Evolutionary conservation across 2,797 vertebrate species (phyloP), one percentile per base, ranked within the genome.

Genomic region (Lepilemur septentrionalis): DNA sequence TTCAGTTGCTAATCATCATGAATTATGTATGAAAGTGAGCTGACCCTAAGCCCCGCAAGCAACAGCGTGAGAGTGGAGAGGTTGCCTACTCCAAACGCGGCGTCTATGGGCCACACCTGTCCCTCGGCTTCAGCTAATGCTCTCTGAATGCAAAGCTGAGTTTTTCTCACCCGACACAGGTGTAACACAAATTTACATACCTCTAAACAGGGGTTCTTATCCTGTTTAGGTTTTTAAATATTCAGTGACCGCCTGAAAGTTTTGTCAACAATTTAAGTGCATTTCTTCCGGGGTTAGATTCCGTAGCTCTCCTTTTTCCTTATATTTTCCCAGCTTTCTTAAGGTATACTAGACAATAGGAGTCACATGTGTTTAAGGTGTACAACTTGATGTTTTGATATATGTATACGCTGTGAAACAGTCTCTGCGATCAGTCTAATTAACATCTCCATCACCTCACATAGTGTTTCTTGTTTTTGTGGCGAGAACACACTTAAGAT

Each of bases 101-200:
- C 4, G 28, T 76, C 61, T 9, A 3, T 0, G 1, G 0, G 1
- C 3, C 4, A 0, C 23, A 5, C 7, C 28, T 10, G 1, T 25
- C 2, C n/a, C 38, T 0, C 2, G 69, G 32, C 28, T 22, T 3
- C 46, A 17, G 22, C 61, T 7, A 7, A 22, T 18, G 20, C 15
- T 73, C 18, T 2, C 6, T 2, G 4, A 30, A 2, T 14, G 35
- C 28, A 32, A 23, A 32, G 35, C 20, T 41, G 38, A 35, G 8
- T 12, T 41, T 17, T 20, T 20, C 17, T 72, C 11, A 7, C 18
- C 2, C 4, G 1, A 7, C 50, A 22, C 5, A 38, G 32, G 2
- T 1, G 3, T 13, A 7, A 12, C 5, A 30, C 13, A 38, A 13
- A 28, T 61, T 73, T 38, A 50, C 7, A 2, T 32, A 32, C 32